phyloP scores from a whole-genome alignment of 2,797 vertebrate species.

The Carduelis carduelis region DNA sequence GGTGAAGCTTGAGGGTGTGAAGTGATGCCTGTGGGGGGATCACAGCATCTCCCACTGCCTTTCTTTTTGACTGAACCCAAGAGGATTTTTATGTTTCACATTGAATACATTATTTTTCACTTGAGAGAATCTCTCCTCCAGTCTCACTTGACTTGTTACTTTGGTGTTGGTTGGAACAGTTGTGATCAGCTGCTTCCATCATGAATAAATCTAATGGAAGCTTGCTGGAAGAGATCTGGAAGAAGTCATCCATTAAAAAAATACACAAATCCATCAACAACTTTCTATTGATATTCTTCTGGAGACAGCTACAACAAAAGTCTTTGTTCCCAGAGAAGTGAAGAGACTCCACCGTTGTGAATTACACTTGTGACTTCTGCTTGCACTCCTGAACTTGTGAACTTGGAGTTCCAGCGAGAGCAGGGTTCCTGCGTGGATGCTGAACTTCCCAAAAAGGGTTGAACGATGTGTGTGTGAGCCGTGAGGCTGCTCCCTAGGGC shows the following conservation, averaged over 20 bases:
- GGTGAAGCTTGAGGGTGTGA: slow-evolving; percentile 79
- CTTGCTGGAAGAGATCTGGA: neutral
- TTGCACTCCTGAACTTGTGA: neutral
- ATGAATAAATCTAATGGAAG: neutral
- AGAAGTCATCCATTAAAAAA: neutral
- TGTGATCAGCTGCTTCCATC: neutral
- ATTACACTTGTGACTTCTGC: neutral
- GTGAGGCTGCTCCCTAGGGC: accelerated
- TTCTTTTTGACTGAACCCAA: neutral
- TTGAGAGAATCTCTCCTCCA: neutral
- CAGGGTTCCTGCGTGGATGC: accelerated
- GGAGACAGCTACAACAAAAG: neutral
- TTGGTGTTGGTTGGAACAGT: neutral
- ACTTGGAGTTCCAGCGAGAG: no score
- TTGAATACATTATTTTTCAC: slow-evolving; percentile 15
- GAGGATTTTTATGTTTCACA: neutral
- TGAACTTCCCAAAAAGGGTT: neutral
- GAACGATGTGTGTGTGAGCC: accelerated
- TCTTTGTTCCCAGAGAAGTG: neutral
- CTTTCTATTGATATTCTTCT: neutral
- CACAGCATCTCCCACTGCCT: neutral
- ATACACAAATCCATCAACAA: neutral
- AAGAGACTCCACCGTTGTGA: accelerated
- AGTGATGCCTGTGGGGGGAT: slow-evolving; percentile 38
- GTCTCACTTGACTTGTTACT: neutral